Percentiles rank a stretch among this genome's conserved stretches.
Evolutionary conservation across 2,888 invertebrate species (phyloP).

Genomic region (Thecocarcelia acutangulata): DNA sequence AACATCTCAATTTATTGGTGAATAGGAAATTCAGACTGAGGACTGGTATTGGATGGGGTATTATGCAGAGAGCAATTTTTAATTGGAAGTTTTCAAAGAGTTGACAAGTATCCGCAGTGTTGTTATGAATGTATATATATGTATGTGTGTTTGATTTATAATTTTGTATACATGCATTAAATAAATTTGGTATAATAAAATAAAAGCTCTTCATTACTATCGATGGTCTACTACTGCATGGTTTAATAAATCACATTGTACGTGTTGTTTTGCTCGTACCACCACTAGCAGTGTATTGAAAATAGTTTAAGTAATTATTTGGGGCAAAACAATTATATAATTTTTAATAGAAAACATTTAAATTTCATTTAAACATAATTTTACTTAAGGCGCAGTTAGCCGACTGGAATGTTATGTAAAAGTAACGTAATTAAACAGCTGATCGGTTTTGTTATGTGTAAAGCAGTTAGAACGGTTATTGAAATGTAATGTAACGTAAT

Average conservation of each 20-base stretch:
- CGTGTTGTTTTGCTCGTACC: too few relatives aligned
- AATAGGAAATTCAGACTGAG: background rate
- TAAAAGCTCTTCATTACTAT: constrained; percentile 28
- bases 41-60: background rate
- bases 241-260: too few relatives aligned
- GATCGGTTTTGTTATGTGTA: too few relatives aligned
- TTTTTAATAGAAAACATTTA: background rate
- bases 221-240: background rate
- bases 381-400: too few relatives aligned
- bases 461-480: too few relatives aligned
- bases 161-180: constrained; percentile 18
- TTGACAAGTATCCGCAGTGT: constrained; percentile 28
- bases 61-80: constrained; percentile 30
- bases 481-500: too few relatives aligned
- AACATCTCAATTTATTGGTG: constrained; percentile 8
- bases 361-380: background rate
- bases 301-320: constrained; percentile 11
- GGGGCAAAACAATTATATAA: background rate
- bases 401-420: too few relatives aligned
- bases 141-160: constrained; percentile 23
- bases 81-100: constrained; percentile 33
- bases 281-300: background rate
- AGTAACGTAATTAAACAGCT: too few relatives aligned
- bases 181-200: constrained; percentile 38
- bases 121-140: constrained; percentile 30